Evolutionary conservation across 2,113 vertebrate genomes (phyloP).

Genomic region (Arvicanthis niloticus): DNA sequence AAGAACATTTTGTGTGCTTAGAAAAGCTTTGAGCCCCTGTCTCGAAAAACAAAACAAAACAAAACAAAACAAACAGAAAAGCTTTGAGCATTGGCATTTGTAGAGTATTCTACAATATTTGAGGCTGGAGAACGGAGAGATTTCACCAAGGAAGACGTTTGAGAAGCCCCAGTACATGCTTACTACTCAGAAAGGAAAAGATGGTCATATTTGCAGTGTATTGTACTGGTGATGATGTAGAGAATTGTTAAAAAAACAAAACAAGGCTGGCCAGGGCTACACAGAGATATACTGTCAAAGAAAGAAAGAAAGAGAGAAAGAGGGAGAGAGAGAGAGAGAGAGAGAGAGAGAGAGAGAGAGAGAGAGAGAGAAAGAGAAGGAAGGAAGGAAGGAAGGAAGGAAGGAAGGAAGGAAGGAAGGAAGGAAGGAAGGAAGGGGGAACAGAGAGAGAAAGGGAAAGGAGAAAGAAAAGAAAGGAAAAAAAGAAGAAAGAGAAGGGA

Average conservation of each 20-base stretch:
- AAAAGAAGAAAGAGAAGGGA: too few species aligned
- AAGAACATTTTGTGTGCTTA: not conserved
- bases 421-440: too few species aligned
- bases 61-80: too few species aligned
- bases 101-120: slow-evolving; percentile 8
- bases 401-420: too few species aligned
- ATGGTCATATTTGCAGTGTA: not conserved
- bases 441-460: too few species aligned
- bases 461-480: fast-evolving
- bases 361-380: too few species aligned
- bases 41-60: too few species aligned
- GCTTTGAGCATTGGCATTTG: not conserved
- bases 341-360: too few species aligned
- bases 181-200: not conserved
- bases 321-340: too few species aligned
- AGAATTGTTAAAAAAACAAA: not conserved
- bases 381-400: too few species aligned
- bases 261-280: not conserved
- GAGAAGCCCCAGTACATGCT: not conserved
- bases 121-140: not conserved
- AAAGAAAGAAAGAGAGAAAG: not conserved
- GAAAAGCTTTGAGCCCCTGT: not conserved
- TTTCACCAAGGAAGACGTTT: not conserved
- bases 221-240: not conserved
- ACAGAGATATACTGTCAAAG: not conserved